Base-by-base conservation (phyloP, 30 jellyfish, hydroid and myxozoan genomes). In the Catostylus mosaicus region DNA sequence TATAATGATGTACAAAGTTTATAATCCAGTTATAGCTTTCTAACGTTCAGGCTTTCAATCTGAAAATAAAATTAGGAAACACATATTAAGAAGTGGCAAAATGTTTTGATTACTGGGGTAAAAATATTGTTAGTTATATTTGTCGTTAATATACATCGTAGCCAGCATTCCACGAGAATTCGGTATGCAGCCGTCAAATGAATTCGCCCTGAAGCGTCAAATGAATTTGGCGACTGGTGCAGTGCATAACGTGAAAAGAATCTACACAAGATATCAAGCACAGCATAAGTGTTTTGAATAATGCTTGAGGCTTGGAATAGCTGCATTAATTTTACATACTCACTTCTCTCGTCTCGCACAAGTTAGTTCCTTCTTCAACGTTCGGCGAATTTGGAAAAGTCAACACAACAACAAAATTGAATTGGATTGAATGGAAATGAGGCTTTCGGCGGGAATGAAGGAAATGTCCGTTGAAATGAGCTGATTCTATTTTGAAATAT, bases 1-100 rank as follows among this genome's bases (percentile, higher is more conserved):
- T 75, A 3, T 32, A 89, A 18, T 43, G 66, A 26, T 88, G 92
- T 12, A 68, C 89, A 37, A 7, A 14, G 54, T 40, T 14, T 14
- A 40, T 40, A 14, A 40, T 5, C 14, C 7, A 40, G 7, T 5
- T 5, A 5, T 14, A 40, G 14, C 7, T 40, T 14, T 40, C 54
- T 40, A 14, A 40, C 54, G 14, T 7, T 40, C 7, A 40, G 54
- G 11, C 7, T 5, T 5, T 40, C 14, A 40, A 14, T 40, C 54
- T 40, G 54, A 40, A 40, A 40, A 5, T 40, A n/a, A n/a, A n/a
- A n/a, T n/a, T n/a, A n/a, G n/a, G n/a, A 40, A 14, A 5, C 14
- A 40, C 14, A 14, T 14, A 5, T 40, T 14, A 7, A 40, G 14
- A 40, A 5, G 14, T 40, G 54, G 7, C 54, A 40, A 40, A 5